A percentile compares a stretch with the other conserved stretches of the same genome.
Conservation (phyloP, 2,888 invertebrate species). For the Spilarctia lutea region DNA sequence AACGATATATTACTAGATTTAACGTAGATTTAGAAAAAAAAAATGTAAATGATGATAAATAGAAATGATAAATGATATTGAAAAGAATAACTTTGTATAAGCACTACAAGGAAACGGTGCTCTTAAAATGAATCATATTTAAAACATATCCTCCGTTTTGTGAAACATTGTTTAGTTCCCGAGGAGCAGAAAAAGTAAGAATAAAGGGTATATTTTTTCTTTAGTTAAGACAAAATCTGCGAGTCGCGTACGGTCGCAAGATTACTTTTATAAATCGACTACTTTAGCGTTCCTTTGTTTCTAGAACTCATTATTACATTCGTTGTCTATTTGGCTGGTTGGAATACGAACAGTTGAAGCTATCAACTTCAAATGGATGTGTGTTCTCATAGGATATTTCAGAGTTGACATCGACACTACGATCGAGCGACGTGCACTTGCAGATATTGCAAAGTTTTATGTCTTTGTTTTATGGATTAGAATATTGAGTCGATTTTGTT, state of each 20-base stretch:
- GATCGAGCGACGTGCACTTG: slow-evolving; percentile 3
- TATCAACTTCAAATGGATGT: slow-evolving; percentile 8
- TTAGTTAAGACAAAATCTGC: background rate
- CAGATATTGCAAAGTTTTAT: slow-evolving; percentile 8
- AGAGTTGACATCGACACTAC: background rate
- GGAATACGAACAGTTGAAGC: slow-evolving; percentile 1
- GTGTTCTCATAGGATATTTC: slow-evolving; percentile 3
- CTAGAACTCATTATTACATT: slow-evolving; percentile 1
- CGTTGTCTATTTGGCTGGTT: background rate
- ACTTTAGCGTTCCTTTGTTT: background rate
- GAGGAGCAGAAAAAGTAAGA: background rate
- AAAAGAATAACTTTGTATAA: background rate
- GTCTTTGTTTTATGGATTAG: background rate
- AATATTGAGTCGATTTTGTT: background rate
- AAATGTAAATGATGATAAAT: no score
- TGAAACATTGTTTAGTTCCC: background rate
- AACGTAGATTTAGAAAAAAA: background rate
- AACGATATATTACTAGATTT: background rate
- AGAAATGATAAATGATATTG: no score
- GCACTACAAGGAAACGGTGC: background rate
- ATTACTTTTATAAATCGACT: background rate
- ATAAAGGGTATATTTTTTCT: background rate
- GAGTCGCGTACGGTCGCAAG: background rate
- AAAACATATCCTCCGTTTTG: background rate
- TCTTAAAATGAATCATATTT: background rate